Evolutionary conservation across 2,113 vertebrate species (phyloP).

Genomic region (Formicarius rufipectus): DNA sequence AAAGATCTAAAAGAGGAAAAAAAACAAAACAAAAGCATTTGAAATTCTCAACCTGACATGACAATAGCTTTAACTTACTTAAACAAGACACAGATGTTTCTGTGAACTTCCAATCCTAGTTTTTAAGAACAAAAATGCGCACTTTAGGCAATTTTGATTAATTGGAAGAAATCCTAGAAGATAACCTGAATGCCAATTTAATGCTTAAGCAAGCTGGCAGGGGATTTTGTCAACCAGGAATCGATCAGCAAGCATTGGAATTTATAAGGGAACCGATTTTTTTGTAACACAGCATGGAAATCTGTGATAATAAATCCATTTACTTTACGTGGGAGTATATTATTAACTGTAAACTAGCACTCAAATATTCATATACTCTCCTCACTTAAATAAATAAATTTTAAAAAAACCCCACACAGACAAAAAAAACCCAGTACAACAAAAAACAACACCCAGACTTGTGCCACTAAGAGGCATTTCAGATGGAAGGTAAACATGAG

Average conservation of each 20-base stretch:
- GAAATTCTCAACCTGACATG: background rate
- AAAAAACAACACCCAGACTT: too few species aligned
- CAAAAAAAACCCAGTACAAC: background rate
- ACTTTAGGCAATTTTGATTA: background rate
- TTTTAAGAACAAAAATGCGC: background rate
- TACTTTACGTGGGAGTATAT: background rate
- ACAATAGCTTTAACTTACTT: background rate
- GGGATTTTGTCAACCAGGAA: background rate
- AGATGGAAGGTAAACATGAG: background rate
- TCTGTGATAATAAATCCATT: background rate
- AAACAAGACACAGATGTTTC: background rate
- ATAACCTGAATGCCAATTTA: background rate
- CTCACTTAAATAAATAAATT: background rate
- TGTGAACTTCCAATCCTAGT: background rate
- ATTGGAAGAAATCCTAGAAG: background rate
- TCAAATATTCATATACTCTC: background rate
- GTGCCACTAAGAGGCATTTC: background rate
- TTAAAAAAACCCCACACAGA: background rate
- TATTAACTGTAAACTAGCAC: background rate
- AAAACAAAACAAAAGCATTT: background rate
- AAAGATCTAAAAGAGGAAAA: conserved; percentile 77
- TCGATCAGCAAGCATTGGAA: background rate
- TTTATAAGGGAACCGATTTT: background rate
- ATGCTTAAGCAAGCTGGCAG: background rate
- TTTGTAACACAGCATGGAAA: background rate